Conservation (phyloP, 2,797 vertebrate species). For the Macroramphosus scolopax region DNA sequence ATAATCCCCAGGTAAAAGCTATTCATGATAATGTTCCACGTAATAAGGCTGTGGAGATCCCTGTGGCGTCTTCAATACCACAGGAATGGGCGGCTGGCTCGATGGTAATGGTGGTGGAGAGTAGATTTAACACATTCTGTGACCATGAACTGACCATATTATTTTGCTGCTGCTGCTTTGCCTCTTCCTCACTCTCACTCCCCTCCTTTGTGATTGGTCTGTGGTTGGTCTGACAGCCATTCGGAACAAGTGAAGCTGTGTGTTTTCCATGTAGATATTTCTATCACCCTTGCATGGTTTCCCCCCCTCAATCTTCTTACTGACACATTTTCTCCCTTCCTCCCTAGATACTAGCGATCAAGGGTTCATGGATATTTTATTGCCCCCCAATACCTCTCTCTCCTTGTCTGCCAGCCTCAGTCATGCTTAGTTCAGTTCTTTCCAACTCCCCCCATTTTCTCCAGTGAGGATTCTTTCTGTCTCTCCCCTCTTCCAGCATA, state of each 20-base stretch:
- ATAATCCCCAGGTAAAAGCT: slow-evolving; percentile 40
- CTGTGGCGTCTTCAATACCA: slow-evolving; percentile 44
- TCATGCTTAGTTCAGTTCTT: slow-evolving; percentile 26
- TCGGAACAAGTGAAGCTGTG: slow-evolving; percentile 31
- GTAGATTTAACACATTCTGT: slow-evolving; percentile 42
- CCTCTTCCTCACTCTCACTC: background rate
- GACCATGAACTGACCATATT: slow-evolving; percentile 26
- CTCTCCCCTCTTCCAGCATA: slow-evolving; percentile 40
- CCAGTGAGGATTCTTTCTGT: slow-evolving; percentile 40
- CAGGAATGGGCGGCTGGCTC: slow-evolving; percentile 41
- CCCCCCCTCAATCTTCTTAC: slow-evolving; percentile 1
- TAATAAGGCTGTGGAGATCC: slow-evolving; percentile 45
- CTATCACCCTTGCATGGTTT: slow-evolving; percentile 15
- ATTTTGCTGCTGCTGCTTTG: slow-evolving; percentile 25
- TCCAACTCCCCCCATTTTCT: slow-evolving; percentile 32
- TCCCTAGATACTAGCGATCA: slow-evolving; percentile 22
- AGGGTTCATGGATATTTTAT: slow-evolving; percentile 31
- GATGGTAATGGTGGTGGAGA: slow-evolving; percentile 30
- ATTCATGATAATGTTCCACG: slow-evolving; percentile 34
- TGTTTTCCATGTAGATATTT: slow-evolving; percentile 36
- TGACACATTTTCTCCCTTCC: background rate
- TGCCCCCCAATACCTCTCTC: slow-evolving; percentile 1
- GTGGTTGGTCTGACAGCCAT: slow-evolving; percentile 22
- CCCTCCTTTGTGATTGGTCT: slow-evolving; percentile 5
- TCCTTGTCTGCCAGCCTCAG: slow-evolving; percentile 34